phyloP scores from a whole-genome alignment of 2,113 vertebrate species.

The Oryzias javanicus region DNA sequence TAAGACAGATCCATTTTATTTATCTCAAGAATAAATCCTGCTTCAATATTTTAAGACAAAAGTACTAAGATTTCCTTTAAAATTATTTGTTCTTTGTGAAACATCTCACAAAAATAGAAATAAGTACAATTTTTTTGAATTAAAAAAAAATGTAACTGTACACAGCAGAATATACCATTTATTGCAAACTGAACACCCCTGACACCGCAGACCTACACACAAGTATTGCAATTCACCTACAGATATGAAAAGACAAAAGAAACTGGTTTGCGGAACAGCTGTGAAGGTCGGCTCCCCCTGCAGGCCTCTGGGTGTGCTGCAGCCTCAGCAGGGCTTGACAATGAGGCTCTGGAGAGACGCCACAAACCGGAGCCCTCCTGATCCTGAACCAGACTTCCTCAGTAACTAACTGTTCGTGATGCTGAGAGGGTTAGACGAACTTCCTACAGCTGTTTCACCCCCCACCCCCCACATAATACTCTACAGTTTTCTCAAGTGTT shows the following conservation, averaged over 20 bases:
- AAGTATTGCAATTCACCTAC: conserved; percentile 70
- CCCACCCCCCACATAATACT: conserved; percentile 7
- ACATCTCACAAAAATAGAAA: conserved; percentile 78
- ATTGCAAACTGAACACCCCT: conserved; percentile 76
- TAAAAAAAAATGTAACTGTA: conserved; percentile 78
- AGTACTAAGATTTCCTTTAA: conserved; percentile 73
- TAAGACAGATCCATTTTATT: conserved; percentile 54
- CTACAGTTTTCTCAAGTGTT: conserved; percentile 38
- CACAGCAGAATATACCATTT: conserved; percentile 79
- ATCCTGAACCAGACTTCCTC: no score
- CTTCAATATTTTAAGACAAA: conserved; percentile 71
- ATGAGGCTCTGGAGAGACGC: no score
- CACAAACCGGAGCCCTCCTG: no score
- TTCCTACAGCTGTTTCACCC: conserved; percentile 7
- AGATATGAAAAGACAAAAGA: conserved; percentile 63
- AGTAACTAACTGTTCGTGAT: no score
- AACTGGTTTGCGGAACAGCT: conserved; percentile 41
- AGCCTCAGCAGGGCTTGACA: not conserved
- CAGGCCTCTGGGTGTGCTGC: conserved; percentile 1
- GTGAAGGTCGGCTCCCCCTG: conserved; percentile 6
- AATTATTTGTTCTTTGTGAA: conserved; percentile 78
- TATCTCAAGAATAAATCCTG: conserved; percentile 80
- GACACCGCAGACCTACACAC: conserved; percentile 69
- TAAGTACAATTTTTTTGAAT: conserved; percentile 71
- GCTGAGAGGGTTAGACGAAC: not conserved